These are phyloP conservation scores for Cheirogaleus medius DNA, from an alignment of 2,113 vertebrate species.

Conservation along the genomic window DNA sequence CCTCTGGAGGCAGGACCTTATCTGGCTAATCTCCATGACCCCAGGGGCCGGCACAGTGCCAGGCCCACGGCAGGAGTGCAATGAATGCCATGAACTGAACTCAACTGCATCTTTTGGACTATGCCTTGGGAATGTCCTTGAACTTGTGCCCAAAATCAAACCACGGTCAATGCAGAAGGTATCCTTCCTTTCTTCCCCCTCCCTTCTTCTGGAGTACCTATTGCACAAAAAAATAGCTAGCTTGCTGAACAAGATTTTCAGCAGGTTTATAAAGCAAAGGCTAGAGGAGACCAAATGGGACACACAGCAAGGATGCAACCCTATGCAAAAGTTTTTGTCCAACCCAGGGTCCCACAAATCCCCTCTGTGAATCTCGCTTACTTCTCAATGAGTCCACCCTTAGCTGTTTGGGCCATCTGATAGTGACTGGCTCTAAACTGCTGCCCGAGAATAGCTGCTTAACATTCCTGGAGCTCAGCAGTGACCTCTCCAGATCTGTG, in stretches of 20 bases:
- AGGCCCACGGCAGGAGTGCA: neutral
- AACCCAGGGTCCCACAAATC: neutral
- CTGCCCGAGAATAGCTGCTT: constrained; percentile 32
- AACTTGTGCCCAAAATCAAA: neutral
- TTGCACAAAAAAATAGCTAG: neutral
- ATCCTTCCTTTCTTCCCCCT: neutral
- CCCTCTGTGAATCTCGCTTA: neutral
- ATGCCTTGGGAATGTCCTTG: neutral
- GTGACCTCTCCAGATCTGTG: constrained; percentile 40
- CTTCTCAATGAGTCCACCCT: neutral
- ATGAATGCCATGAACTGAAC: neutral
- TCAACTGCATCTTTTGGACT: neutral
- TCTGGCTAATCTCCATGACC: neutral
- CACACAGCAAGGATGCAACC: neutral
- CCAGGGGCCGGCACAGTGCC: neutral
- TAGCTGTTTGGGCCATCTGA: neutral
- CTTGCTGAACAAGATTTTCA: neutral
- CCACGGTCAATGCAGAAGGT: neutral
- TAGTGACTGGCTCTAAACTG: neutral
- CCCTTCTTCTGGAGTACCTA: neutral
- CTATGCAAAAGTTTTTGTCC: neutral
- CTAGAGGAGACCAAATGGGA: constrained; percentile 28
- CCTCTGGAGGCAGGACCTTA: neutral
- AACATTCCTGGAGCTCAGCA: neutral
- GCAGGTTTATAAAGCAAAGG: constrained; percentile 26